A percentile compares a stretch with the other conserved stretches of the same genome.
Evolutionary conservation across 1,140 invertebrate genomes (phyloP).

Genomic region (Nasonia giraulti): DNA sequence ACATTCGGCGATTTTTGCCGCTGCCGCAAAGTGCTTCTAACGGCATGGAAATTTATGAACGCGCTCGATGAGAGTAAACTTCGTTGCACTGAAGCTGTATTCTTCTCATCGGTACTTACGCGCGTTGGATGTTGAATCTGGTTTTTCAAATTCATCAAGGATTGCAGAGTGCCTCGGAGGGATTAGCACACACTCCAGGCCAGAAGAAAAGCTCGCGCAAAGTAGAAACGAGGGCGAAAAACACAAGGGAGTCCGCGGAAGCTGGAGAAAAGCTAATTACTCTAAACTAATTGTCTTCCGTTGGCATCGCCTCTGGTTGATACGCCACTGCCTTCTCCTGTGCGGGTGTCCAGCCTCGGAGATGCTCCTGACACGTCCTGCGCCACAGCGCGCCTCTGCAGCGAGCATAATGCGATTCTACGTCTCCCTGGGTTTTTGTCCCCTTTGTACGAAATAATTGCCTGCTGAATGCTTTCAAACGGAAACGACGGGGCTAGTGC

Average conservation of each 20-base stretch:
- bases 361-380: background rate
- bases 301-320: slow-evolving; percentile 54
- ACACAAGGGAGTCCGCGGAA: background rate
- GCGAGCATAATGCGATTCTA: background rate
- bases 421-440: background rate
- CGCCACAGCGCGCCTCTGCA: background rate
- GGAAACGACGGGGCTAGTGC: background rate
- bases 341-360: background rate
- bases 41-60: slow-evolving; percentile 13
- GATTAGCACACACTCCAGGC: no score
- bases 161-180: no score
- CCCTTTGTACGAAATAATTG: slow-evolving; percentile 15
- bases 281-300: slow-evolving; percentile 69
- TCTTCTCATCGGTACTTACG: background rate
- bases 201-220: background rate
- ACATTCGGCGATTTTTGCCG: background rate
- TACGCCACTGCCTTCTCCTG: no score
- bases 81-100: background rate
- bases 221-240: slow-evolving; percentile 44
- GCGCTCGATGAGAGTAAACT: background rate
- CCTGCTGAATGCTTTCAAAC: slow-evolving; percentile 4
- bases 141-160: no score
- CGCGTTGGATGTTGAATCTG: background rate
- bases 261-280: slow-evolving; percentile 63
- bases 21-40: background rate